phyloP scores from a whole-genome alignment of 2,888 invertebrate species.

The Rosalia funebris region DNA sequence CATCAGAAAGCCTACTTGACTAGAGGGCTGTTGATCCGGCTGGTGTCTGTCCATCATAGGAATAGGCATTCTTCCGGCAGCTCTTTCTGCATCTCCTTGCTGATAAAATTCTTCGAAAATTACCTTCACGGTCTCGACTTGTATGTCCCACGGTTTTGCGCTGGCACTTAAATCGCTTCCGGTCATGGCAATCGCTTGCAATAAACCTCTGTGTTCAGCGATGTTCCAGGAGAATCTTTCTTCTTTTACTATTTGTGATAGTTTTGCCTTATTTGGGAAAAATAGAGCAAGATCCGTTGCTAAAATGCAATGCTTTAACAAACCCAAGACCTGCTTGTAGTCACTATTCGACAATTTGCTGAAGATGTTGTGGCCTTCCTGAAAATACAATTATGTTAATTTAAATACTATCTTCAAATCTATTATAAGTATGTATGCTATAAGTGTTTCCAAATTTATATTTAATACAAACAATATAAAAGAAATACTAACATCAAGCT shows the following conservation, averaged over 20 bases:
- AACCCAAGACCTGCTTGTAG: constrained; percentile 80
- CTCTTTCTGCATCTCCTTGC: constrained; percentile 68
- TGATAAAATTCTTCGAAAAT: constrained; percentile 87
- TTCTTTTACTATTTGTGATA: constrained; percentile 67
- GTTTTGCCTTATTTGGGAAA: constrained; percentile 78
- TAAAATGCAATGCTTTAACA: constrained; percentile 83
- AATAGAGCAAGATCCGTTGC: constrained; percentile 87
- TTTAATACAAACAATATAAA: too few relatives aligned
- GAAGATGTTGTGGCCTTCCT: constrained; percentile 90
- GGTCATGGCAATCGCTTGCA: constrained; percentile 85
- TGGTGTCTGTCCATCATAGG: constrained; percentile 76
- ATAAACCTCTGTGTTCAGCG: constrained; percentile 73
- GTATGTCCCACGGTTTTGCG: constrained; percentile 86
- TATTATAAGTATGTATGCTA: too few relatives aligned
- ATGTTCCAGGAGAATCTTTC: constrained; percentile 73
- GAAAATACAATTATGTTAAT: too few relatives aligned
- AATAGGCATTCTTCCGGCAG: constrained; percentile 70
- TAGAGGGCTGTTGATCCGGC: constrained; percentile 78
- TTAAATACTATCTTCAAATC: too few relatives aligned
- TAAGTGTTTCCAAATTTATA: too few relatives aligned
- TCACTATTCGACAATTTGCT: constrained; percentile 75
- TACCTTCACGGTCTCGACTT: constrained; percentile 78
- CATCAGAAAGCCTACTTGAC: constrained; percentile 84
- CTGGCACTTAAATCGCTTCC: constrained; percentile 85
- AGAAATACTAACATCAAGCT: too few relatives aligned